Evolutionary conservation across 2,113 vertebrate species (phyloP).

Genomic region (Aspiorhynchus laticeps): DNA sequence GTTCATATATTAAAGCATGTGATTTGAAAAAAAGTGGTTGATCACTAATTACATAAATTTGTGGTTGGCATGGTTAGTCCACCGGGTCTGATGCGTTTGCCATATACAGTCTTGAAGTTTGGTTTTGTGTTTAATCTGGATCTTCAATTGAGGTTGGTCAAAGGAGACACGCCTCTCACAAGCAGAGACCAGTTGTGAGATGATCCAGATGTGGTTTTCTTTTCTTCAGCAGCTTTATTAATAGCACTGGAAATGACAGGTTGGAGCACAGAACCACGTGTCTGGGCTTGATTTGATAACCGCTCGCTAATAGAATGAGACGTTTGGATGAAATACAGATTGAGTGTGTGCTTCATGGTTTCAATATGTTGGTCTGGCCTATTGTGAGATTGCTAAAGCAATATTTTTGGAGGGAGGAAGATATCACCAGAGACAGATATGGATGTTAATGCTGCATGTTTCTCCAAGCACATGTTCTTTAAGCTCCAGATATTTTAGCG

Average conservation of each 20-base stretch:
- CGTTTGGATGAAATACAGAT: slow-evolving; percentile 20
- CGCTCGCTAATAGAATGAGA: slow-evolving; percentile 24
- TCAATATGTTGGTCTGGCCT: not conserved
- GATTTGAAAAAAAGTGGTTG: not conserved
- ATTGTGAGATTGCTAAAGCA: slow-evolving; percentile 8
- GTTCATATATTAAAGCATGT: not conserved
- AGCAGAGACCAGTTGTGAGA: not conserved
- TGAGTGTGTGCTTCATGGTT: slow-evolving; percentile 9
- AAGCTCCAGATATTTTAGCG: slow-evolving; percentile 46
- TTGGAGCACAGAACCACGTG: slow-evolving; percentile 14
- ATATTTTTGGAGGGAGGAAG: slow-evolving; percentile 3
- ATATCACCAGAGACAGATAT: slow-evolving; percentile 12
- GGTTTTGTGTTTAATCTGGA: slow-evolving; percentile 11
- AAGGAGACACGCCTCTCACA: not conserved
- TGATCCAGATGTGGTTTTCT: slow-evolving; percentile 47
- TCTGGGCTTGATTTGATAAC: slow-evolving; percentile 47
- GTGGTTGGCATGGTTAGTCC: not conserved
- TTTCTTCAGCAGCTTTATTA: slow-evolving; percentile 42
- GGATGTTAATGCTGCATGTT: slow-evolving; percentile 8
- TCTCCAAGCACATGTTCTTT: slow-evolving; percentile 48
- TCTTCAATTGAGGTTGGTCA: slow-evolving; percentile 13
- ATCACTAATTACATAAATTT: not conserved
- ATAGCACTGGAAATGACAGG: slow-evolving; percentile 40
- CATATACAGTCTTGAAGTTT: not conserved
- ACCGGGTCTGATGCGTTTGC: not conserved